Evolutionary conservation across 2,888 invertebrate genomes (phyloP), one percentile per base, ranked within the genome.

Genomic region (Dasypogon diadema): DNA sequence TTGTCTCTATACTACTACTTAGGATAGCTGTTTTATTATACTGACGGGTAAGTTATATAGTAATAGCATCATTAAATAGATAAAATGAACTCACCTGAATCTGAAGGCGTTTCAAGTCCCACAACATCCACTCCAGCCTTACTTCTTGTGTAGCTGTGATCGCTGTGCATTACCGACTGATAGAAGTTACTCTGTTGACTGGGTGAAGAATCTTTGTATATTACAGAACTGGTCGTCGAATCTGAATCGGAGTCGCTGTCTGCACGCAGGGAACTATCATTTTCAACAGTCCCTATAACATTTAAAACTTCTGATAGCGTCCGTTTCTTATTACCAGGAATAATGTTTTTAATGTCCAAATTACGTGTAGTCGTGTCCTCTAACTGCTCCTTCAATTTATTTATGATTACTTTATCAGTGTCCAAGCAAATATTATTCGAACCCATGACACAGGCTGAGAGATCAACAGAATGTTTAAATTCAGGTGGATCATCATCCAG

Each of bases 41-140:
- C 34, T n/a, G n/a, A n/a, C n/a, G n/a, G n/a, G n/a, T n/a, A n/a
- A n/a, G n/a, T n/a, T n/a, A n/a, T n/a, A n/a, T n/a, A n/a, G n/a
- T n/a, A n/a, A n/a, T n/a, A n/a, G n/a, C n/a, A n/a, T n/a, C n/a
- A n/a, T n/a, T n/a, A n/a, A n/a, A n/a, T n/a, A n/a, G n/a, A n/a
- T n/a, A n/a, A n/a, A n/a, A n/a, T n/a, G n/a, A n/a, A 85, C 92
- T 92, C 88, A 91, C 96, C 95, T 79, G 96, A 95, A 89, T 96
- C 96, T 51, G 96, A 95, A 75, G 96, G 95, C 79, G 96, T 95
- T 83, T 94, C 94, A 24, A 94, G 90, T 80, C 89, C 89, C 37
- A 74, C 65, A 37, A 82, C 77, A 82, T 92, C 92, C 78, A 91
- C 88, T 75, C 79, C 81, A 79, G 86, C 87, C 80, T 88, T 88